Conservation (phyloP, 2,797 vertebrate species). For the Sphenodon punctatus region DNA sequence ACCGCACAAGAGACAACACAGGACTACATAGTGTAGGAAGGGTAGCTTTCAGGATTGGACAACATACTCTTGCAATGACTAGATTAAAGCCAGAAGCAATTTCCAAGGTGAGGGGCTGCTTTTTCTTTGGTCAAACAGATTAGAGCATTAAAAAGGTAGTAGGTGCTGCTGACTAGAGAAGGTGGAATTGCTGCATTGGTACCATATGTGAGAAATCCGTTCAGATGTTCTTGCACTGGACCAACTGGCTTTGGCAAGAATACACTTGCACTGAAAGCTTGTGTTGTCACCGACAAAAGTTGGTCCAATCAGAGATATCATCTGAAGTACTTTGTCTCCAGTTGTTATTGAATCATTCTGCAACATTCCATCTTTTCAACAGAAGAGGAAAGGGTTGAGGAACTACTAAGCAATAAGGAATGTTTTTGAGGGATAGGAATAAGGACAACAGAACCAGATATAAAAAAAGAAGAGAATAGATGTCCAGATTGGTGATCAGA, state of each 20-base stretch:
- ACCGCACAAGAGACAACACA: too few relatives aligned
- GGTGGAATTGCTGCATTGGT: too few relatives aligned
- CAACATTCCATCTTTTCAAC: neutral
- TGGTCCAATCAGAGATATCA: too few relatives aligned
- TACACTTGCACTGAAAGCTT: too few relatives aligned
- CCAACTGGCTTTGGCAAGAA: too few relatives aligned
- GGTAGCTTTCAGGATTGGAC: constrained; percentile 3
- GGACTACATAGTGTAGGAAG: neutral
- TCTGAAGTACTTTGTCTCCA: neutral
- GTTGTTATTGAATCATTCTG: constrained; percentile 3
- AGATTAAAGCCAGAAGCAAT: constrained; percentile 5
- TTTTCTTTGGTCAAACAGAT: too few relatives aligned
- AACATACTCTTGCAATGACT: neutral
- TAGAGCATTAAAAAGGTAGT: too few relatives aligned
- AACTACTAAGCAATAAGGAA: neutral
- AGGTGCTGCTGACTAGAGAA: too few relatives aligned
- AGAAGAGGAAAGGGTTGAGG: neutral
- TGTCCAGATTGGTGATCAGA: too few relatives aligned
- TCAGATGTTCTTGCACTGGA: too few relatives aligned
- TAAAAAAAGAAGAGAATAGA: neutral
- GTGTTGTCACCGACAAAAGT: too few relatives aligned
- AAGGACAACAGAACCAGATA: neutral
- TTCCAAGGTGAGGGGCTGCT: neutral
- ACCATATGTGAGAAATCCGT: too few relatives aligned
- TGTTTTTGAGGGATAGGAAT: neutral